A percentile compares a stretch with the other conserved stretches of the same genome.
Evolutionary conservation across 2,888 invertebrate species (phyloP).

Genomic region (Spatulosminthurus flaviceps): DNA sequence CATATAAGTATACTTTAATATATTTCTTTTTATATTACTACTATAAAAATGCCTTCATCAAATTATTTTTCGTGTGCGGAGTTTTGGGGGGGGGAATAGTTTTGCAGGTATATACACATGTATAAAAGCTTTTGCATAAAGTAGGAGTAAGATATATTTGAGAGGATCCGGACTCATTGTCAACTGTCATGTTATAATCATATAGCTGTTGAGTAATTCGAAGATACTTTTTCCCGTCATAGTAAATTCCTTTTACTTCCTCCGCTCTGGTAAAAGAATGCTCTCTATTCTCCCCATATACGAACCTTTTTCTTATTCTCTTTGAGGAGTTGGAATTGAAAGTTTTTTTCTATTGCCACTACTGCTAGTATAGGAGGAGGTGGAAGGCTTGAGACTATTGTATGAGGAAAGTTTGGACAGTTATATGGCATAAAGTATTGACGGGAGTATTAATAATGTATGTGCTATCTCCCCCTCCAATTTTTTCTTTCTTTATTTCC

Average conservation of each 20-base stretch:
- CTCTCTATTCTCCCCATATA: too few species aligned
- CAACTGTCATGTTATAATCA: conserved; percentile 12
- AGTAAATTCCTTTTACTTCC: too few species aligned
- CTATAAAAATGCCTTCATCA: too few species aligned
- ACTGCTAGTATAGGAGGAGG: too few species aligned
- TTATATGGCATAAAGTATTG: not conserved
- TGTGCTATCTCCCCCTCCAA: not conserved
- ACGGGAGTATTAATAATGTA: not conserved
- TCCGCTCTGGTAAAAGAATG: too few species aligned
- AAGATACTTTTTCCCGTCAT: conserved; percentile 3
- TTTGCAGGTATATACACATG: too few species aligned
- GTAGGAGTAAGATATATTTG: too few species aligned
- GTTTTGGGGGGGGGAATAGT: too few species aligned
- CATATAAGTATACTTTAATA: too few species aligned
- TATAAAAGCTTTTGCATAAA: too few species aligned
- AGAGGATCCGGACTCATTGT: not conserved
- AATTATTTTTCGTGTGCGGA: too few species aligned
- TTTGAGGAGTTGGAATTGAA: not conserved
- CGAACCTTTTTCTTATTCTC: conserved; percentile 4
- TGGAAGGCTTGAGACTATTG: not conserved
- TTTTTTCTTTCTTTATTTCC: conserved; percentile 26
- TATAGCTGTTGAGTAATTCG: not conserved
- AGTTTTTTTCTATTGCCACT: not conserved
- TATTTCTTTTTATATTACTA: too few species aligned
- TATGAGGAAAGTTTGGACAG: not conserved